Evolutionary conservation across 2,113 vertebrate species (phyloP).

Genomic region (Pleuronectes platessa): DNA sequence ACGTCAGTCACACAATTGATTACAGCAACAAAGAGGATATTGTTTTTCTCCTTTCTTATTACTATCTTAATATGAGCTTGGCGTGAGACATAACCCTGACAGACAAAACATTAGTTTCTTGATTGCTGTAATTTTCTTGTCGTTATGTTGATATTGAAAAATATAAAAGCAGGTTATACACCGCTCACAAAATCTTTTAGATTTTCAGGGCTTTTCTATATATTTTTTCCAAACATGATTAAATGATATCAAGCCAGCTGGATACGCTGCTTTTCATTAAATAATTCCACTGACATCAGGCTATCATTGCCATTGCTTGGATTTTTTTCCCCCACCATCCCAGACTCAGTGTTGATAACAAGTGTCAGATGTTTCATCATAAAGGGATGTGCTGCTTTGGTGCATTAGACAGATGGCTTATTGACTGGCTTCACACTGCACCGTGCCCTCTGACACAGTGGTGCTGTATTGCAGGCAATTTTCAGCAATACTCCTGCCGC

Average conservation of each 20-base stretch:
- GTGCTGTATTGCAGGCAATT: conserved; percentile 53
- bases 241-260: conserved; percentile 6
- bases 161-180: not conserved
- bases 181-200: not conserved
- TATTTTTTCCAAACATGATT: not conserved
- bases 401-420: conserved; percentile 39
- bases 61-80: too few species aligned
- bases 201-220: too few species aligned
- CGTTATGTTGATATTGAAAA: not conserved
- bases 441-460: conserved; percentile 43
- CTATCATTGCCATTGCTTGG: not conserved
- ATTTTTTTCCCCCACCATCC: not conserved
- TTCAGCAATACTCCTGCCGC: conserved; percentile 44
- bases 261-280: conserved; percentile 1
- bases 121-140: not conserved
- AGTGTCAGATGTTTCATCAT: conserved; percentile 39
- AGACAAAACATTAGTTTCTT: not conserved
- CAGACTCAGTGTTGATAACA: not conserved
- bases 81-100: not conserved
- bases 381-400: conserved; percentile 26
- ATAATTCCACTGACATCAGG: conserved; percentile 9
- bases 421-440: conserved; percentile 41
- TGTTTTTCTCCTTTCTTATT: too few species aligned
- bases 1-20: not conserved
- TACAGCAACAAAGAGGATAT: not conserved